Evolutionary conservation across 2,797 vertebrate genomes (phyloP).

Genomic region (Eptatretus atami): DNA sequence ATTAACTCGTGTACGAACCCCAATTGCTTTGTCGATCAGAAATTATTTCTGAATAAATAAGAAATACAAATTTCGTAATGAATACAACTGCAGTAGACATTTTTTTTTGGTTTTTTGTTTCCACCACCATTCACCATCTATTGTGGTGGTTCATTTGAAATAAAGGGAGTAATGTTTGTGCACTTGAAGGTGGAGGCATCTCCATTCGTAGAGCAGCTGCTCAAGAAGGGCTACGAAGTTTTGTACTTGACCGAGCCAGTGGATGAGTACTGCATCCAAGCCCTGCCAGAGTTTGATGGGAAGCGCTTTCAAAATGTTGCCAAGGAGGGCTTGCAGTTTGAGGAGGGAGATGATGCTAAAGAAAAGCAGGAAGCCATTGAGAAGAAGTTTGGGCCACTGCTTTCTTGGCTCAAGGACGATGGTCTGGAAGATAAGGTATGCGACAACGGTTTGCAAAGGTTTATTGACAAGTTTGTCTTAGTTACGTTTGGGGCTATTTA

Average conservation of each 20-base stretch:
- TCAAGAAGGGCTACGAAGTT: constrained; percentile 97
- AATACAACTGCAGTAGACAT: no score
- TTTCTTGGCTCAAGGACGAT: constrained; percentile 83
- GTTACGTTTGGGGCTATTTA: no score
- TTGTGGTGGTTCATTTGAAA: no score
- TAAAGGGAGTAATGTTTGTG: background rate
- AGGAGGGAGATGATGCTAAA: constrained; percentile 72
- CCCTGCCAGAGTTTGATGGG: constrained; percentile 73
- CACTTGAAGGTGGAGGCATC: constrained; percentile 47
- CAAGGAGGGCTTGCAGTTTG: constrained; percentile 80
- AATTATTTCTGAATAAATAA: no score
- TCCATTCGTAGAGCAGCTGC: constrained; percentile 62
- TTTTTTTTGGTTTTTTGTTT: no score
- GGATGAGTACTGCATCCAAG: constrained; percentile 93
- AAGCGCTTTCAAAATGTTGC: constrained; percentile 95
- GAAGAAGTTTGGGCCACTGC: constrained; percentile 76
- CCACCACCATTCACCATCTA: no score
- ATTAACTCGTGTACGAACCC: no score
- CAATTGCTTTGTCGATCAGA: no score
- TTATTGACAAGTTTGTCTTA: no score
- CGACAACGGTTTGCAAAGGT: no score
- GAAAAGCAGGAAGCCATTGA: constrained; percentile 51
- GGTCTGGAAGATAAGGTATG: constrained; percentile 65
- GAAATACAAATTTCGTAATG: no score
- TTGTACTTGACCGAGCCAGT: constrained; percentile 86